Evolutionary conservation across 2,888 invertebrate genomes (phyloP), one percentile per base, ranked within the genome.

Genomic region (Ectemnius continuus): DNA sequence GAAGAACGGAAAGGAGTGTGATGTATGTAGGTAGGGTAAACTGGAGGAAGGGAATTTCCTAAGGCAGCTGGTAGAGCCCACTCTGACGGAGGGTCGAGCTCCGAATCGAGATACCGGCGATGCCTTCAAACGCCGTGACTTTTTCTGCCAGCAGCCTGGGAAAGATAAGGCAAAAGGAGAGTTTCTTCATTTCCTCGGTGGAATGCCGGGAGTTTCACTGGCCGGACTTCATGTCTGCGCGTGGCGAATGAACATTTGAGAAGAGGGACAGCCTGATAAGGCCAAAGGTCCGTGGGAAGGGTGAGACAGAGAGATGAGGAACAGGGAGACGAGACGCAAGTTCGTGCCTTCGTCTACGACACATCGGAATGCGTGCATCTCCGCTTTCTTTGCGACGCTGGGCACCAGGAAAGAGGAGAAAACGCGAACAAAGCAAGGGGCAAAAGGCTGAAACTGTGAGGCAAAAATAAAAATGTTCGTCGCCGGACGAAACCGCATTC

Each of bases 291-390:
- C 16, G 20, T 67, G 46, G 57, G 52, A 61, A 52, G 52, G n/a
- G 52, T 14, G 14, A 46, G 57, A 16, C 11, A 61, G 14, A 72
- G 52, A 45, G 6, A 66, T 28, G 28, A 57, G 61, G 36, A 62
- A 58, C 64, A 20, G 58, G 62, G 67, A 52, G 52, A 36, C 36
- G 36, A 36, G 63, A 60, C 57, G 66, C 69, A 68, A 71, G 74
- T 76, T 74, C 71, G 70, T 72, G 68, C 59, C 73, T 65, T 71
- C 61, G 73, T 80, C 79, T 59, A 64, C 78, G 70, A 61, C 73
- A 74, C 81, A 78, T 83, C 72, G 83, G 84, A 86, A 87, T 87
- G 84, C 82, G 85, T 82, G 81, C 83, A 83, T 82, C 80, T 83
- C 74, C 61, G 83, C 74, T 80, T 83, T 85, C 84, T 81, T 84